Base-by-base conservation (phyloP, 1,140 invertebrate genomes). In the Cyrtorhinus lividipennis region DNA sequence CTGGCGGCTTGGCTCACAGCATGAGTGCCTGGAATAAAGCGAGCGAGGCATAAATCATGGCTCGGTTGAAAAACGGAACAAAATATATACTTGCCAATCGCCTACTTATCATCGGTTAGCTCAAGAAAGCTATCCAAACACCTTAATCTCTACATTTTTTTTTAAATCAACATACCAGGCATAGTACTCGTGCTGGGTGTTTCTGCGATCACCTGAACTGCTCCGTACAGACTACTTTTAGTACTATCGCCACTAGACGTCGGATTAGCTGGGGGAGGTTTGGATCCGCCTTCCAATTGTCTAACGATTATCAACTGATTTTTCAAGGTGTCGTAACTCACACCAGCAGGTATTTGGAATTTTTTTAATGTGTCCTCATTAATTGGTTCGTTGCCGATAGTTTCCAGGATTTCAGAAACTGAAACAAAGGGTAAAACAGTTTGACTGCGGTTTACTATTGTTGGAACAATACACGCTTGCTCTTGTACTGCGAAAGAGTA, bases 261-360 rank as follows among this genome's bases (percentile, higher is more conserved):
- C 63, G 13, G 30, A 23, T 18, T 44, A 22, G 20, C 44, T 12
- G 18, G 24, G 45, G 24, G 27, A 3, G 3, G 1, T 1, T 25
- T 1, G 24, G 25, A 48, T 23, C 45, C 25, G 20, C 24, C 45
- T 12, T 18, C 45, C 15, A 56, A 18, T 60, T 53, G 23, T 22
- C 44, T 8, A 5, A 62, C 26, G 2, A 62, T 60, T 20, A 62
- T 46, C 24, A 65, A 57, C 26, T 65, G 64, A 20, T 65, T 61
- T 53, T 30, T 25, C 10, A 65, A 23, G 2, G 64, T 65, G 27
- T 65, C n/a, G 23, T 45, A 3, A 24, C 64, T 65, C 1, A 65
- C 45, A 23, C 57, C 45, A 27, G 20, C 53, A n/a, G n/a, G n/a
- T n/a, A n/a, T n/a, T 30, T 56, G 62, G 62, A 56, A 65, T 48